Evolutionary conservation across 2,888 invertebrate genomes (phyloP), one percentile per base, ranked within the genome.

Genomic region (Nomada fucata): DNA sequence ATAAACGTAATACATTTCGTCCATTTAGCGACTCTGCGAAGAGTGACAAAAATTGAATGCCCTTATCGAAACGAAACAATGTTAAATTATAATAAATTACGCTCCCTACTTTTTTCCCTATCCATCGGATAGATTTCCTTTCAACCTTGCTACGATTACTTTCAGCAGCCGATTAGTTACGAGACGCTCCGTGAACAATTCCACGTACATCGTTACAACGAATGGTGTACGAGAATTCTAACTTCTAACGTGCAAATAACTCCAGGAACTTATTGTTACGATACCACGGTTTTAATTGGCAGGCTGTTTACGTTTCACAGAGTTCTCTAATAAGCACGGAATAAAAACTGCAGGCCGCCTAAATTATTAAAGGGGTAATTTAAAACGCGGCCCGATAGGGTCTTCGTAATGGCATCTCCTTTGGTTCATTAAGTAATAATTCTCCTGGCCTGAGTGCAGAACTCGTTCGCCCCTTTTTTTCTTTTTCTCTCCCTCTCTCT

Each of bases 371-470:
- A 53, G 53, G 36, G 63, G 42, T 63, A 72, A 63, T 63, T 26
- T n/a, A 36, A 55, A 63, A 53, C 53, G n/a, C 52, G 26, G 15
- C 52, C 29, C 69, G 70, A 72, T 72, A 55, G 23, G 52, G 42
- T 18, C 42, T 53, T 53, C 42, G 42, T 42, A 63, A 72, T 63
- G 52, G 42, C 71, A 61, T 9, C 57, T 36, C 23, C 63, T 63
- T 63, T 63, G 72, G 26, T 72, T 72, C 72, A 44, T 72, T 72
- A 72, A 72, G 53, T 63, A 63, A 72, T 72, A 72, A 72, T 63
- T 53, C 42, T 11, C 1, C 44, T 23, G 5, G 20, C 42, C 18
- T 13, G 36, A 70, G 70, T 15, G 59, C n/a, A 59, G 44, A 61
- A 52, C 63, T n/a, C n/a, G 18, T n/a, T 53, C 23, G 18, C 26